Evolutionary conservation across 2,797 vertebrate genomes (phyloP).

Genomic region (Gymnothorax javanicus): DNA sequence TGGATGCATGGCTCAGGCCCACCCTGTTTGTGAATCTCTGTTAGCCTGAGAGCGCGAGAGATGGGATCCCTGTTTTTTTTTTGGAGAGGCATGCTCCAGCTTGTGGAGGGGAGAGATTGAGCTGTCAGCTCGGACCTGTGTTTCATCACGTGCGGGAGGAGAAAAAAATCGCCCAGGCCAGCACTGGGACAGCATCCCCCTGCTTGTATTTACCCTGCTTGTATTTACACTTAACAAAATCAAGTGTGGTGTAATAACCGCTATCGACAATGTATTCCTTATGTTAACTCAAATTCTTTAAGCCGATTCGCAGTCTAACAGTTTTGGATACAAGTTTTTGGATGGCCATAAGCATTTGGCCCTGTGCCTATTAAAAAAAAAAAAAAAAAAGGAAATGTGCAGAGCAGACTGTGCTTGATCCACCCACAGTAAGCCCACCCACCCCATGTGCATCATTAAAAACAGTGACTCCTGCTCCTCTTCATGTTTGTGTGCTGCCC

Average conservation of each 20-base stretch:
- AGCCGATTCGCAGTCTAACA: background rate
- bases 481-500: slow-evolving; percentile 39
- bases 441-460: background rate
- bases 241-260: background rate
- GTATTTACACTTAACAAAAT: background rate
- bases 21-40: background rate
- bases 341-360: background rate
- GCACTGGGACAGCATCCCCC: background rate
- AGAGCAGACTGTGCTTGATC: background rate
- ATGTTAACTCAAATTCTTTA: background rate
- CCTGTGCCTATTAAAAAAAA: background rate
- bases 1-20: background rate
- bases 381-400: no score
- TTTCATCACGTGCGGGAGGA: background rate
- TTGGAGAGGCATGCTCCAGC: background rate
- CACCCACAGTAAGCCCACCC: background rate
- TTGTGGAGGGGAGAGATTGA: slow-evolving; percentile 1
- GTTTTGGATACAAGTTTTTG: background rate
- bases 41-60: background rate
- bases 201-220: background rate
- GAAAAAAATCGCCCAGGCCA: background rate
- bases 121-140: slow-evolving; percentile 6
- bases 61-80: background rate
- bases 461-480: slow-evolving; percentile 18
- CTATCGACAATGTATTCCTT: background rate